Evolutionary conservation across 2,797 vertebrate species (phyloP).

Genomic region (Urosaurus nigricauda): DNA sequence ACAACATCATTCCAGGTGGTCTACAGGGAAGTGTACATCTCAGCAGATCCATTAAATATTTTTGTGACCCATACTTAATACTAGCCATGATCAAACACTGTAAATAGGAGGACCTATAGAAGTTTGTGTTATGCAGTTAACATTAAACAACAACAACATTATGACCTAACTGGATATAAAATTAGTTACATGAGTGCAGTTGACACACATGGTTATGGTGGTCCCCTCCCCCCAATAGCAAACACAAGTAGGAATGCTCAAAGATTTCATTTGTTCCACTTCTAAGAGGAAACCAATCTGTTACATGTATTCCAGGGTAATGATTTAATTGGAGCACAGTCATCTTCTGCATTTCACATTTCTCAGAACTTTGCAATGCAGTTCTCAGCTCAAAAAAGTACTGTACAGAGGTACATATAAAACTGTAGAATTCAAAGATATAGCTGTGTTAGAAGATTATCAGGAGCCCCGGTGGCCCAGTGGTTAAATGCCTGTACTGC

Average conservation of each 20-base stretch:
- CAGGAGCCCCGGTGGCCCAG: too few species aligned
- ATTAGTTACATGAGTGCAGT: background rate
- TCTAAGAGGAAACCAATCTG: background rate
- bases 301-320: background rate
- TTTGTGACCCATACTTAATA: background rate
- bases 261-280: background rate
- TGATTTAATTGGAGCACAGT: background rate
- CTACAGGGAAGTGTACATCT: slow-evolving; percentile 28
- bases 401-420: background rate
- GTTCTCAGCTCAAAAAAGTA: background rate
- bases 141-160: slow-evolving; percentile 31
- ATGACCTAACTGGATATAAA: background rate
- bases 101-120: slow-evolving; percentile 32
- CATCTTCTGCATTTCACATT: background rate
- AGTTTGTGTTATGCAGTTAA: background rate
- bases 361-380: background rate
- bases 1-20: background rate
- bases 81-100: background rate
- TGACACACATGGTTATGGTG: background rate
- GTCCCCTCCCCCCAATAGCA: background rate
- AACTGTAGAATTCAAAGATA: too few species aligned
- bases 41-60: slow-evolving; percentile 25
- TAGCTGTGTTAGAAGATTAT: too few species aligned
- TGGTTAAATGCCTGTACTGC: too few species aligned
- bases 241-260: background rate